Evolutionary conservation across 2,113 vertebrate species (phyloP).

Genomic region (Neoarius graeffei): DNA sequence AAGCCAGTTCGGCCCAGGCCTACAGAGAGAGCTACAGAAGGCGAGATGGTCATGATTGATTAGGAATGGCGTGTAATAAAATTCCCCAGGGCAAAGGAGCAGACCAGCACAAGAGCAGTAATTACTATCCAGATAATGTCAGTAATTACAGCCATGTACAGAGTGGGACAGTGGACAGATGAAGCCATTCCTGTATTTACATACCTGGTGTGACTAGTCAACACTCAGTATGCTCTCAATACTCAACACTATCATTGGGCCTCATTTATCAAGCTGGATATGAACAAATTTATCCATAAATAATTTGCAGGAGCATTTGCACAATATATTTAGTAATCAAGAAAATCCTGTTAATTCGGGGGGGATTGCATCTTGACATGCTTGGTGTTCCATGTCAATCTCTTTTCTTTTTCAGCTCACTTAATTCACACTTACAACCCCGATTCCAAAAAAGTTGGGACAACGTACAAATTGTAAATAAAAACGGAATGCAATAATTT

Average conservation of each 20-base stretch:
- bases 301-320: background rate
- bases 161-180: conserved; percentile 22
- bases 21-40: conserved; percentile 39
- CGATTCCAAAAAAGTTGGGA: no score
- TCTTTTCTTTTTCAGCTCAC: background rate
- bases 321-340: background rate
- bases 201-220: conserved; percentile 19
- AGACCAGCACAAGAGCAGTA: conserved; percentile 29
- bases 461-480: no score
- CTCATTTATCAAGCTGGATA: background rate
- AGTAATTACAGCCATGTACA: conserved; percentile 34
- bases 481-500: no score
- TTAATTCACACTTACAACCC: background rate
- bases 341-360: background rate
- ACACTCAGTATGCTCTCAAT: background rate
- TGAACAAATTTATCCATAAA: background rate
- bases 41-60: conserved; percentile 46
- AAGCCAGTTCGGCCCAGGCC: conserved; percentile 37
- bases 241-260: background rate
- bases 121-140: conserved; percentile 33
- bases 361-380: background rate
- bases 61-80: conserved; percentile 49
- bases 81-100: conserved; percentile 34
- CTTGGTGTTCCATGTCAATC: background rate
- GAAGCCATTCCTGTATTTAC: conserved; percentile 1